A percentile compares a stretch with the other conserved stretches of the same genome.
Conservation (phyloP, 1,140 invertebrate species). For the Zaprionus lachaisei region DNA sequence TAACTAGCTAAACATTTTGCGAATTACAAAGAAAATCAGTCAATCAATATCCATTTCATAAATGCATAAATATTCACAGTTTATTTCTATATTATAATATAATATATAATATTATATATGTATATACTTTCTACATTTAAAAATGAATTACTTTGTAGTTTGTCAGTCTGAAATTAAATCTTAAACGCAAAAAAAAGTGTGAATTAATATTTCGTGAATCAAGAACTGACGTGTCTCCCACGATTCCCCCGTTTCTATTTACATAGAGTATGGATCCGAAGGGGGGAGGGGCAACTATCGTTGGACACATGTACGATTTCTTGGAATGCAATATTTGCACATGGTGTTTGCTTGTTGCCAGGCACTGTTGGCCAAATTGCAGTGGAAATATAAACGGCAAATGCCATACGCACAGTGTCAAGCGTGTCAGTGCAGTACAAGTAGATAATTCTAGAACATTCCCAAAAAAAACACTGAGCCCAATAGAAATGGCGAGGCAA, state of each 20-base stretch:
- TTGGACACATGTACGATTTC: slow-evolving; percentile 19
- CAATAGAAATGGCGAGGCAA: slow-evolving; percentile 10
- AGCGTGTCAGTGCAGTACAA: slow-evolving; percentile 9
- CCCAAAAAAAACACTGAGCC: slow-evolving; percentile 11
- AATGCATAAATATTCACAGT: too few relatives aligned
- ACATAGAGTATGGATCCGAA: neutral
- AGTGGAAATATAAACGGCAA: slow-evolving; percentile 3
- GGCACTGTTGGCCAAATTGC: slow-evolving; percentile 20
- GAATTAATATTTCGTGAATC: neutral
- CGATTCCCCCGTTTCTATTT: slow-evolving; percentile 2
- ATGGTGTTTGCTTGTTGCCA: slow-evolving; percentile 31
- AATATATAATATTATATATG: neutral
- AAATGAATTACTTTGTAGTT: neutral
- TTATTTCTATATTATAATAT: too few relatives aligned
- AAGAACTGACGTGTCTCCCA: slow-evolving; percentile 17
- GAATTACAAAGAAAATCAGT: neutral
- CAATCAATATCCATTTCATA: neutral
- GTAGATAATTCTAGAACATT: slow-evolving; percentile 36
- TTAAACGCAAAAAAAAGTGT: neutral
- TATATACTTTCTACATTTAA: neutral
- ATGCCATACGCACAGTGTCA: slow-evolving; percentile 28
- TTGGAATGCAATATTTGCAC: slow-evolving; percentile 8
- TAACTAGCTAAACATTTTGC: neutral
- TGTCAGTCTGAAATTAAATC: neutral
- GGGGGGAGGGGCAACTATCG: neutral